phyloP scores from a whole-genome alignment of 2,113 vertebrate species.

The Boulengeromyrus knoepffleri region DNA sequence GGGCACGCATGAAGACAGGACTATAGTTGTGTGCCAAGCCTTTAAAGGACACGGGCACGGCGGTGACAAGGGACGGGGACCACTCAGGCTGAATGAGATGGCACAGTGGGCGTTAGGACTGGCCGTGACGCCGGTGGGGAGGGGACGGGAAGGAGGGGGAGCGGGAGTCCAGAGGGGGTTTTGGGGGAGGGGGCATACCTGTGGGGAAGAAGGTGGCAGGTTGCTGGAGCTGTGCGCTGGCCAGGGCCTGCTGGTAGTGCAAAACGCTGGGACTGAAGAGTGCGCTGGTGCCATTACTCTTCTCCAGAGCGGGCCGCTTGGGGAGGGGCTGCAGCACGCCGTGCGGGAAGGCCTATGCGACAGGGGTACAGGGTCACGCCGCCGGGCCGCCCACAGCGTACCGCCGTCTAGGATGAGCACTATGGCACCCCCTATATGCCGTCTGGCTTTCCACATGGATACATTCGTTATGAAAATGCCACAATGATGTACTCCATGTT shows the following conservation, averaged over 20 bases:
- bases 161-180: background rate
- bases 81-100: background rate
- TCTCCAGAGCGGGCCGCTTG: slow-evolving; percentile 98
- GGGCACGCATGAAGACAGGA: background rate
- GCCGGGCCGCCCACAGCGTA: no score
- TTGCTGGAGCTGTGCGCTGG: slow-evolving; percentile 88
- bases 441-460: background rate
- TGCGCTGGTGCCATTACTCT: slow-evolving; percentile 82
- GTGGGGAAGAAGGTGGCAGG: slow-evolving; percentile 88
- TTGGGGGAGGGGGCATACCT: slow-evolving; percentile 61
- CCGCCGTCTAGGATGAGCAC: background rate
- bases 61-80: background rate
- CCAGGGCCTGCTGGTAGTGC: slow-evolving; percentile 98
- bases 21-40: background rate
- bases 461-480: slow-evolving; percentile 13
- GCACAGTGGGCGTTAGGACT: background rate
- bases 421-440: background rate
- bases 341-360: slow-evolving; percentile 83
- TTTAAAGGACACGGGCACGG: background rate
- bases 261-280: slow-evolving; percentile 93
- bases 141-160: background rate
- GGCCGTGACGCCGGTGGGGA: background rate
- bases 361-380: slow-evolving; percentile 46
- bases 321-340: slow-evolving; percentile 94
- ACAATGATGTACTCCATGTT: slow-evolving; percentile 42